A percentile compares a stretch with the other conserved stretches of the same genome.
These are phyloP conservation scores for Pollicipes pollicipes DNA, from an alignment of 1,140 invertebrate species.

Conservation along the genomic window DNA sequence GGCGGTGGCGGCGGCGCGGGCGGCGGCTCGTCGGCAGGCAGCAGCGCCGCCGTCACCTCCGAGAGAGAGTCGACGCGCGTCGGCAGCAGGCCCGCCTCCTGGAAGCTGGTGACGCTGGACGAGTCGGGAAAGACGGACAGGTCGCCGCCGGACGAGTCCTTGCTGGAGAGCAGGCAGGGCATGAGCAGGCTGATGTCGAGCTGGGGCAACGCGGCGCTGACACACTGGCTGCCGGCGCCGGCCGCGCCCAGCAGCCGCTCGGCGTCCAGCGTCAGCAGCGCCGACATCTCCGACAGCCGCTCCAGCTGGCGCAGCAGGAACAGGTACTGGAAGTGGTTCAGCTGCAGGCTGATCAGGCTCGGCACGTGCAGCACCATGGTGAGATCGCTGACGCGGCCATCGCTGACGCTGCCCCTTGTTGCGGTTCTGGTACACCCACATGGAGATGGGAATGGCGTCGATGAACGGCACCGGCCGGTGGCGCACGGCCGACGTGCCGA, in stretches of 20 bases:
- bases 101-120: not conserved
- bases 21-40: not conserved
- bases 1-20: not conserved
- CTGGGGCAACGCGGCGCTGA: slow-evolving; percentile 26
- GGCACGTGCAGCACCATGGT: slow-evolving; percentile 49
- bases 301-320: slow-evolving; percentile 70
- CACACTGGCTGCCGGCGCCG: slow-evolving; percentile 12
- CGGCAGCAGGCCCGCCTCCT: not conserved
- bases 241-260: slow-evolving; percentile 42
- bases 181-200: slow-evolving; percentile 71
- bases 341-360: slow-evolving; percentile 59
- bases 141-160: slow-evolving; percentile 33
- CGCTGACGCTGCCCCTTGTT: slow-evolving; percentile 3
- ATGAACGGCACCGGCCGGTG: slow-evolving; percentile 65
- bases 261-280: slow-evolving; percentile 59
- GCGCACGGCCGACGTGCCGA: slow-evolving; percentile 41
- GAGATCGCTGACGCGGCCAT: slow-evolving; percentile 19
- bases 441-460: slow-evolving; percentile 69
- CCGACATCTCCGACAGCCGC: slow-evolving; percentile 54
- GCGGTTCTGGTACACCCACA: slow-evolving; percentile 42
- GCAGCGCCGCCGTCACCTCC: not conserved
- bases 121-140: not conserved
- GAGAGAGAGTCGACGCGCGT: not conserved
- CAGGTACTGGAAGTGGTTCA: slow-evolving; percentile 83
- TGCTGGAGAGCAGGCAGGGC: slow-evolving; percentile 29